Conservation (phyloP, 2,797 vertebrate species). For the Periparus ater region DNA sequence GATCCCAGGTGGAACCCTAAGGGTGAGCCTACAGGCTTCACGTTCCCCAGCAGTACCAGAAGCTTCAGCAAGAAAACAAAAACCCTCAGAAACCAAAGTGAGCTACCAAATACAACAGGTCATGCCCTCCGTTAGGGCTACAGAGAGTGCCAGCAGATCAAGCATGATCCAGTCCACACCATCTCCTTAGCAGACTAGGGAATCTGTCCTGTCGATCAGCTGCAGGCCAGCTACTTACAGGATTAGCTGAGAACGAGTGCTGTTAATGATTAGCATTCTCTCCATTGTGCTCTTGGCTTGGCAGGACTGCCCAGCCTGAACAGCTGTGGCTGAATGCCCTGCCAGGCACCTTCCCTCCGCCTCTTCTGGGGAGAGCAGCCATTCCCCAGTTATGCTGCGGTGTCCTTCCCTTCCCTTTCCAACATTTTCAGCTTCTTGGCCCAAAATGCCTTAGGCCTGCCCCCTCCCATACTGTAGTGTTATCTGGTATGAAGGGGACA, state of each 20-base stretch:
- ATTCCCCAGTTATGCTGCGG: background rate
- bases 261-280: conserved; percentile 10
- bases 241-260: background rate
- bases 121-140: background rate
- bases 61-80: conserved; percentile 8
- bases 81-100: background rate
- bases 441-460: background rate
- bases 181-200: background rate
- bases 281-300: background rate
- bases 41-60: background rate
- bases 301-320: background rate
- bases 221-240: background rate
- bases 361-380: background rate
- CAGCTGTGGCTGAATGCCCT: background rate
- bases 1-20: background rate
- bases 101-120: background rate
- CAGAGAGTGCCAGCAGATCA: background rate
- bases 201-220: background rate
- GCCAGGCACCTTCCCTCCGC: background rate
- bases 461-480: conserved; percentile 55
- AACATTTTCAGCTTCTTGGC: background rate
- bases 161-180: background rate
- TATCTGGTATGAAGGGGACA: conserved; percentile 52
- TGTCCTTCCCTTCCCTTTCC: background rate
- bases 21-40: background rate